Base-by-base conservation (phyloP, 2,113 vertebrate species). In the Suricata suricatta region DNA sequence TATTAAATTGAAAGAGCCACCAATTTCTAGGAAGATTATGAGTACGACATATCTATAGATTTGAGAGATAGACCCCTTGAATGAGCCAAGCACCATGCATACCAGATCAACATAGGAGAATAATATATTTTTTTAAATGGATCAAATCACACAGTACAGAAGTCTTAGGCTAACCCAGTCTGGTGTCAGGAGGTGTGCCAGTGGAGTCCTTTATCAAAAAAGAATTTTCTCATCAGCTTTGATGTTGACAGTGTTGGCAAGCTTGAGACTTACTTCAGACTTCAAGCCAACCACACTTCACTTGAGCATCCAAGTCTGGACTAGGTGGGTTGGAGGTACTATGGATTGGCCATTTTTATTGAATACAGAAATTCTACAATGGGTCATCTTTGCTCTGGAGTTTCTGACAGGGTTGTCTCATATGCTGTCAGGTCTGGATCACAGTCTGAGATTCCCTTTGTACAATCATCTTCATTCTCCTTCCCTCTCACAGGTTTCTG, bases 181-280 rank as follows among this genome's bases (percentile, higher is more conserved):
- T 17, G 11, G n/a, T 1, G 2, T 38, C 41, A 74, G n/a, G 11
- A 6, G 2, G 3, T 31, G 0, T 64, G 2, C 47, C 12, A 41
- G 13, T 64, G 21, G 29, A 3, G 7, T 68, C 41, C 8, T 54
- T 33, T 17, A n/a, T 84, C n/a, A 54, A 29, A 15, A 47, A 81
- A 88, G 3, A 76, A 83, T 2, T 76, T 84, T 6, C 8, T 9
- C 29, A 50, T 68, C 35, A 27, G 11, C 9, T 68, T 19, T n/a
- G 44, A 0, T 41, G 3, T 50, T n/a, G 15, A 8, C 41, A 95
- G 15, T 52, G 4, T 5, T 54, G 19, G 1, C 3, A 79, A 3
- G 25, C 9, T 29, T 41, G 4, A 14, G 7, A 87, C 47, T 0
- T 33, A 13, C 5, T 7, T 66, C 31, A 60, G 23, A n/a, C 76